phyloP scores from a whole-genome alignment of 2,797 vertebrate genomes.

The Pangasius mekongensis region DNA sequence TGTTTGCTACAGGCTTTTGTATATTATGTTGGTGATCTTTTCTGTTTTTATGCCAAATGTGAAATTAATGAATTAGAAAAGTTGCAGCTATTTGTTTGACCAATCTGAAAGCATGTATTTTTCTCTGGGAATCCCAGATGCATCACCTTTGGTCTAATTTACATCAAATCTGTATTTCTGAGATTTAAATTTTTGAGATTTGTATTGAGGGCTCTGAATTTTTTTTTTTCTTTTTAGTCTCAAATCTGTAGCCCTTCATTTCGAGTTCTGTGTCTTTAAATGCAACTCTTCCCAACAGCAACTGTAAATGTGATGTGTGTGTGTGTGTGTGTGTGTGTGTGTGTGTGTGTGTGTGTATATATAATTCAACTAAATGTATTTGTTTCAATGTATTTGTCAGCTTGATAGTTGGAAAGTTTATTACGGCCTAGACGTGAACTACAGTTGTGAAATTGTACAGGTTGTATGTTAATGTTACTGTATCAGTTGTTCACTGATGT shows the following conservation, averaged over 20 bases:
- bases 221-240: background rate
- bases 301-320: background rate
- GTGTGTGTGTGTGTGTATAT: too few relatives aligned
- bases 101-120: background rate
- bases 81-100: too few relatives aligned
- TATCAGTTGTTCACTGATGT: conserved; percentile 29
- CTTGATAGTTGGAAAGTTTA: background rate
- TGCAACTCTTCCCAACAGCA: background rate
- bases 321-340: too few relatives aligned
- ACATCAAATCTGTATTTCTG: background rate
- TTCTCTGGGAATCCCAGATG: background rate
- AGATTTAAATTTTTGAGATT: background rate
- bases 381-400: background rate
- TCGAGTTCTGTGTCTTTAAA: background rate
- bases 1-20: background rate
- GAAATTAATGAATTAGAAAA: background rate
- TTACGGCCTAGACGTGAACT: background rate
- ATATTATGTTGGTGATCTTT: background rate
- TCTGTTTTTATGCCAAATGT: background rate
- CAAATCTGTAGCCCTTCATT: background rate
- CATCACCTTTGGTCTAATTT: background rate
- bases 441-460: background rate
- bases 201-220: background rate
- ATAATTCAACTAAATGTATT: too few relatives aligned
- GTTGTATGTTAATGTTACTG: conserved; percentile 27